Conservation (phyloP, 1,140 invertebrate genomes). For the Linepithema humile region DNA sequence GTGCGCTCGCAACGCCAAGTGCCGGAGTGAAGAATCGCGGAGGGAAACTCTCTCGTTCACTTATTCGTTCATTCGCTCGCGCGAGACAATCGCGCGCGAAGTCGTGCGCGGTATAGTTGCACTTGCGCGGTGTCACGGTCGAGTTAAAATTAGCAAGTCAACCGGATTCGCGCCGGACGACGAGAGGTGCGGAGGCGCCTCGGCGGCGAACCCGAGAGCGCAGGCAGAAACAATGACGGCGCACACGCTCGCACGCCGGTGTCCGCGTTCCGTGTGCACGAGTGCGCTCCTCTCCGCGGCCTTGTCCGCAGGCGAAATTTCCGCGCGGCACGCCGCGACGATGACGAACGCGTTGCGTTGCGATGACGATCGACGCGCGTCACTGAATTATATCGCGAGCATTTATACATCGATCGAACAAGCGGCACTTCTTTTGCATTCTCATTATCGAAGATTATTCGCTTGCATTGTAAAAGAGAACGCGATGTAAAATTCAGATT, state of each 20-base stretch:
- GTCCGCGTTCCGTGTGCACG: not conserved
- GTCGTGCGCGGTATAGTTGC: conserved; percentile 45
- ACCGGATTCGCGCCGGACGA: conserved; percentile 63
- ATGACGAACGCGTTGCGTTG: not conserved
- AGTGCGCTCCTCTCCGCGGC: not conserved
- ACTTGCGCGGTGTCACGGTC: conserved; percentile 78
- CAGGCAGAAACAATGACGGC: conserved; percentile 47
- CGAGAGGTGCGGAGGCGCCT: conserved; percentile 3
- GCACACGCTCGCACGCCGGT: not conserved
- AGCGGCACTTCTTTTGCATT: not conserved
- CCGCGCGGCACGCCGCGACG: not conserved
- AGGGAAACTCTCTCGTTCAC: not conserved
- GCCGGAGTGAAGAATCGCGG: not conserved
- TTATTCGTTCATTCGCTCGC: conserved; percentile 18
- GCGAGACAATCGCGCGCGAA: conserved; percentile 67
- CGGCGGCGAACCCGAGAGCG: conserved; percentile 30
- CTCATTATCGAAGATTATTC: not conserved
- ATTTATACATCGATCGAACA: not conserved
- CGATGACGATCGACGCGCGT: conserved; percentile 5
- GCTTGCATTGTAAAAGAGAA: not conserved
- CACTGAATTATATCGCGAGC: not conserved
- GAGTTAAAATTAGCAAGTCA: conserved; percentile 80
- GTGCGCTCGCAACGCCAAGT: not conserved
- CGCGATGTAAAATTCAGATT: not conserved
- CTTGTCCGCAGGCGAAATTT: conserved; percentile 18